These are phyloP conservation scores for Eumerus sabulonum DNA, from an alignment of 2,888 invertebrate species.

Conservation along the genomic window DNA sequence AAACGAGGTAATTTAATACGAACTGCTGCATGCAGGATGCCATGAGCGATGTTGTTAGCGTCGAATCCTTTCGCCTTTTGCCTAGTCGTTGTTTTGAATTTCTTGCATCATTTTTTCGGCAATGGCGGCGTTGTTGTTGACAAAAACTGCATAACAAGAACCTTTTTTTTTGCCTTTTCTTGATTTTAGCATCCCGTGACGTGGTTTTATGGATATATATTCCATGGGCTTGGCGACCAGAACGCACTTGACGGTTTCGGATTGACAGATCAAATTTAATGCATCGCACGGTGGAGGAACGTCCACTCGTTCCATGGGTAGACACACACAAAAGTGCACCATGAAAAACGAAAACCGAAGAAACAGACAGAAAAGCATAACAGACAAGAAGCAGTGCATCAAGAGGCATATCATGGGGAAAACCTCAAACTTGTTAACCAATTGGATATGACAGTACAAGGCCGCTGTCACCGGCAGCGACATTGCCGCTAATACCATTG, in stretches of 20 bases:
- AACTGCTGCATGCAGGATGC: slow-evolving; percentile 69
- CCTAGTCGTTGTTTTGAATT: slow-evolving; percentile 27
- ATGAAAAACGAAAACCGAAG: background rate
- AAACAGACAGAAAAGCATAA: background rate
- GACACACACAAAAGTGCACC: slow-evolving; percentile 26
- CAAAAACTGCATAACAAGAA: slow-evolving; percentile 51
- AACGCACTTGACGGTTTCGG: slow-evolving; percentile 65
- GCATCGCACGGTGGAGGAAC: slow-evolving; percentile 32
- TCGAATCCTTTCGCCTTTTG: slow-evolving; percentile 48
- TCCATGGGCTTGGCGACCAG: slow-evolving; percentile 5
- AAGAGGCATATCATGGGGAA: slow-evolving; percentile 27
- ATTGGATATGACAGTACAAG: slow-evolving; percentile 66
- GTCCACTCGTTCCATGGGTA: background rate
- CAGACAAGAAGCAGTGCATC: slow-evolving; percentile 11
- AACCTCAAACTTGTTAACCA: slow-evolving; percentile 52
- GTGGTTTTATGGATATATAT: too few species aligned
- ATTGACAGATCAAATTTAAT: slow-evolving; percentile 66
- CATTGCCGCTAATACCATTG: too few species aligned
- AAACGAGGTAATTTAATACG: slow-evolving; percentile 61
- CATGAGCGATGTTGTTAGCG: slow-evolving; percentile 56
- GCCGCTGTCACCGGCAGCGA: slow-evolving; percentile 17
- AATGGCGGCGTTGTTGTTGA: slow-evolving; percentile 52
- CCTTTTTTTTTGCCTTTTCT: slow-evolving; percentile 1
- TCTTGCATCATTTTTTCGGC: slow-evolving; percentile 41
- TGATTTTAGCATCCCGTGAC: too few species aligned